Conservation (phyloP, 2,888 invertebrate genomes). For the Heliconius ethilla region DNA sequence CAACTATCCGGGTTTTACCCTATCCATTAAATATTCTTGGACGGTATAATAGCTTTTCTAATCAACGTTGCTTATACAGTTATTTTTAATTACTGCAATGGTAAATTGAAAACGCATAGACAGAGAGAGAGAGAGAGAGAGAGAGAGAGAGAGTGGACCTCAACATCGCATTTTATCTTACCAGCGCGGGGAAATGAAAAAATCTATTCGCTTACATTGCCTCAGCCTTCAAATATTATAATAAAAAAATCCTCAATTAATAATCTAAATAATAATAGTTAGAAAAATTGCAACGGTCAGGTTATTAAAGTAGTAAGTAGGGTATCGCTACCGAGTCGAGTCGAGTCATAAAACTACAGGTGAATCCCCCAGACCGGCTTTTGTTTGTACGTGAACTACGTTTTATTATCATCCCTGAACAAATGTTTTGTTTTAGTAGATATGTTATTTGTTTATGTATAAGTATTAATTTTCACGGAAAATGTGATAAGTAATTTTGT, state of each 20-base stretch:
- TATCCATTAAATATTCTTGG: too few relatives aligned
- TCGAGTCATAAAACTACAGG: slow-evolving; percentile 14
- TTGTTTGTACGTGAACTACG: slow-evolving; percentile 20
- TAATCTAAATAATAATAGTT: background rate
- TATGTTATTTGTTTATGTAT: background rate
- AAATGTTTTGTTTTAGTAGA: slow-evolving; percentile 8
- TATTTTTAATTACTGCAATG: too few relatives aligned
- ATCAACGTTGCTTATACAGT: too few relatives aligned
- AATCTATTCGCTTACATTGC: too few relatives aligned
- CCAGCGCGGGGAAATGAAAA: too few relatives aligned
- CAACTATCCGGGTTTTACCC: too few relatives aligned
- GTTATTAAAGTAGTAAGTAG: background rate
- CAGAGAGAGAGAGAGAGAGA: too few relatives aligned
- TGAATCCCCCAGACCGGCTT: slow-evolving; percentile 19
- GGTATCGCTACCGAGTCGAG: background rate
- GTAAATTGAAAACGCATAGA: too few relatives aligned
- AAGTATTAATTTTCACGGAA: background rate
- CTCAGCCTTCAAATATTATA: too few relatives aligned
- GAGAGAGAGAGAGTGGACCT: too few relatives aligned
- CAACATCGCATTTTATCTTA: too few relatives aligned
- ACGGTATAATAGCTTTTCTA: too few relatives aligned
- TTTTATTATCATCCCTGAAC: slow-evolving; percentile 11
- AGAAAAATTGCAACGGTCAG: background rate
- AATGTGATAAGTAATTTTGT: background rate
- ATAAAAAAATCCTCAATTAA: background rate